Base-by-base conservation (phyloP, 2,888 invertebrate species). In the Sarcophaga carnaria region DNA sequence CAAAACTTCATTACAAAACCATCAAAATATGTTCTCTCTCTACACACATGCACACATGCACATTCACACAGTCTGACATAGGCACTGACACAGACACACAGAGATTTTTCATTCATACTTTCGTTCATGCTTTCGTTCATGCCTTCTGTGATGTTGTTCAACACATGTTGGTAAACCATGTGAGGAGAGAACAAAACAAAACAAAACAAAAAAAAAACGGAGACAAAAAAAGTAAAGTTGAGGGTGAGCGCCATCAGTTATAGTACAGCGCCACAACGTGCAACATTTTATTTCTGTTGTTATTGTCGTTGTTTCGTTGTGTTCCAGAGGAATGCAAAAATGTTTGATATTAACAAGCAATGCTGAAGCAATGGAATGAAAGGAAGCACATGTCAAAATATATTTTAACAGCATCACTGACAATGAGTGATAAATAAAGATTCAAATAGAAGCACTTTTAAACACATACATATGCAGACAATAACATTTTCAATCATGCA, bases 321-420 rank as follows among this genome's bases (percentile, higher is more conserved):
- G 10, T 82, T 78, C 20, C 37, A 6, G 20, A 71, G 12, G 62
- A 80, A 84, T 84, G 84, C 86, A 86, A 81, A 83, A 80, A 71
- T 72, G 17, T 82, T 79, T 60, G 27, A 75, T 79, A 81, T 82
- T 87, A 84, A 87, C 87, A 84, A 84, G 87, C 70, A 82, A 86
- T 22, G 49, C 71, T 60, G 77, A 76, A 62, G 78, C 67, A 83
- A 83, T 85, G 86, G 83, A 85, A 88, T 85, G 88, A 88, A 87
- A 88, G 89, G 88, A 89, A 88, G 89, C 89, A 89, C 88, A 88
- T 88, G 89, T 89, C 89, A 89, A 87, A 84, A 80, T 84, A 87
- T 75, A 84, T 87, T 87, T 87, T 81, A 87, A 84, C 84, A 87
- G 87, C 87, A 87, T 79, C 76, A 71, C 81, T 87, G 87, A 87